phyloP scores from a whole-genome alignment of 2,888 invertebrate genomes.

The Copidosoma aretas region DNA sequence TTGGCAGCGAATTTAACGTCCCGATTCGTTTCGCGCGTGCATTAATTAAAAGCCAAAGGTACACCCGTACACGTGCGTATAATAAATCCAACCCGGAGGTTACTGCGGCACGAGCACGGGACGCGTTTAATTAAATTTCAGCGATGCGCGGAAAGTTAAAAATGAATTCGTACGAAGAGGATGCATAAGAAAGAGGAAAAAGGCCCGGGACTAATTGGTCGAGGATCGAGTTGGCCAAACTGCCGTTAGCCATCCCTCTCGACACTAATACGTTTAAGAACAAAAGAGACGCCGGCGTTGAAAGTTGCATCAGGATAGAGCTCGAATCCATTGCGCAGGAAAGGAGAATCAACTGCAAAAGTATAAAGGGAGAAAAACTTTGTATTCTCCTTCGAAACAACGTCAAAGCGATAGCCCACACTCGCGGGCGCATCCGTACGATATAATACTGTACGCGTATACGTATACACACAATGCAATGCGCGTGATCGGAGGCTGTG shows the following conservation, averaged over 20 bases:
- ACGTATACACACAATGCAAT: no score
- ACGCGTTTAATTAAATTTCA: background rate
- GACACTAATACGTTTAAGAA: constrained; percentile 5
- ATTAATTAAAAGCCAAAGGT: background rate
- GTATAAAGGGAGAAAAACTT: constrained; percentile 33
- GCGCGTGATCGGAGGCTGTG: constrained; percentile 17
- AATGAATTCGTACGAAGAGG: background rate
- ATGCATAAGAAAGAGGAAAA: background rate
- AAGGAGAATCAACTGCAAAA: constrained; percentile 26
- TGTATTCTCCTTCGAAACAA: constrained; percentile 36
- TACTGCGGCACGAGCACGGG: background rate
- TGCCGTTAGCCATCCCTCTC: background rate
- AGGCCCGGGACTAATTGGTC: background rate
- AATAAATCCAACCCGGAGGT: no score
- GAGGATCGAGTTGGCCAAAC: background rate
- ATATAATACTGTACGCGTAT: no score
- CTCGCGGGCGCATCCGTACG: constrained; percentile 3
- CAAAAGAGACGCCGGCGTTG: constrained; percentile 1
- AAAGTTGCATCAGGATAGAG: background rate
- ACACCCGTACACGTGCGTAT: background rate
- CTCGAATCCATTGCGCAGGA: background rate
- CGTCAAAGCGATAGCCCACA: constrained; percentile 29
- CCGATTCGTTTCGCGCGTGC: no score
- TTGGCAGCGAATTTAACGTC: no score
- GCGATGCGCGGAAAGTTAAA: background rate